Percentiles rank a stretch among this genome's conserved stretches.
Conservation (phyloP, 2,113 vertebrate genomes). For the Grammomys dolichurus region DNA sequence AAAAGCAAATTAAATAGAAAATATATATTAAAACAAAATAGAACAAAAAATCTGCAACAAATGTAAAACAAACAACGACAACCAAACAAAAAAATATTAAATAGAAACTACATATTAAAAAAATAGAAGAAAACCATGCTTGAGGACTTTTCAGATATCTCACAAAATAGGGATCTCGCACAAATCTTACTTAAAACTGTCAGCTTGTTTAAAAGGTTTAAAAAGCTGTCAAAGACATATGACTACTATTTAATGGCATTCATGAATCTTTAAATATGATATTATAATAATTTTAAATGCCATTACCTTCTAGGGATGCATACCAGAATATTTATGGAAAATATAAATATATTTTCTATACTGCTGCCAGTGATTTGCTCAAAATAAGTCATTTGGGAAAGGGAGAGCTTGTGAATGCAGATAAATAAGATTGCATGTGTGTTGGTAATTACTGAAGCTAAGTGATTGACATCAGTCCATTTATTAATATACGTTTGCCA, state of each 20-base stretch:
- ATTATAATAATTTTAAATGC: background rate
- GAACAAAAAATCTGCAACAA: background rate
- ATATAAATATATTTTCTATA: background rate
- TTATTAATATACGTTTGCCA: background rate
- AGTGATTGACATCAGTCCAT: background rate
- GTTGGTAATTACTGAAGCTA: background rate
- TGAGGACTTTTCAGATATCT: constrained; percentile 41
- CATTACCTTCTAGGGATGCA: constrained; percentile 13
- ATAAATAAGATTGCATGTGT: background rate
- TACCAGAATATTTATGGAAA: constrained; percentile 43
- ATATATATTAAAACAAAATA: background rate
- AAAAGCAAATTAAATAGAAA: constrained; percentile 40
- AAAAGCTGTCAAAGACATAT: background rate
- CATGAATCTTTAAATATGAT: constrained; percentile 21
- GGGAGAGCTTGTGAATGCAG: background rate
- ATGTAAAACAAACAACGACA: background rate
- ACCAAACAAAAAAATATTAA: background rate
- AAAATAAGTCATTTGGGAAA: constrained; percentile 11
- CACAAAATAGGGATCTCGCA: background rate
- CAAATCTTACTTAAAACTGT: constrained; percentile 21
- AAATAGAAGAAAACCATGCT: background rate
- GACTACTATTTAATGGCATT: constrained; percentile 30
- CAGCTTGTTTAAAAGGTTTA: constrained; percentile 11
- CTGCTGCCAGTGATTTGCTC: constrained; percentile 24
- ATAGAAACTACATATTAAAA: constrained; percentile 18